Evolutionary conservation across 2,888 invertebrate genomes (phyloP).

Genomic region (Esperia sulphurella): DNA sequence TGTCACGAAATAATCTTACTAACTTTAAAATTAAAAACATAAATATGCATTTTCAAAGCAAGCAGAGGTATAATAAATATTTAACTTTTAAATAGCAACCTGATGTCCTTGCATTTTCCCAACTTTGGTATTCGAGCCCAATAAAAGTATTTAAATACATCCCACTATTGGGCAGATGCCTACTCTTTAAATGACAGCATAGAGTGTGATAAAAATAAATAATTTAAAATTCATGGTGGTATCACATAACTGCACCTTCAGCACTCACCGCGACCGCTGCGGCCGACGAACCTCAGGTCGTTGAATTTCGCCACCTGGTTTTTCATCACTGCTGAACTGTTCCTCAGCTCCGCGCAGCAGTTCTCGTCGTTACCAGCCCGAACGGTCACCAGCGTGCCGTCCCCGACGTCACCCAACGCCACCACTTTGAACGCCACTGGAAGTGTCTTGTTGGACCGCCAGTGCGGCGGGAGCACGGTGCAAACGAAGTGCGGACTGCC

Average conservation of each 20-base stretch:
- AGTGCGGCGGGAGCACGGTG: slow-evolving; percentile 96
- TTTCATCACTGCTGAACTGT: slow-evolving; percentile 97
- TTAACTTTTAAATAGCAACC: too few relatives aligned
- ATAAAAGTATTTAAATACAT: too few relatives aligned
- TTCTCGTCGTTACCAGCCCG: slow-evolving; percentile 99
- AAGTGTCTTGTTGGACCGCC: slow-evolving; percentile 98
- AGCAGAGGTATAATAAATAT: too few relatives aligned
- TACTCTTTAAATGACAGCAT: background rate
- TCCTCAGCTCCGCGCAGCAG: slow-evolving; percentile 96
- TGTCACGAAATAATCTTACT: background rate
- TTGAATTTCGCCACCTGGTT: slow-evolving; percentile 99
- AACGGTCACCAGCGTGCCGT: slow-evolving; percentile 97
- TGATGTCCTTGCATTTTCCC: too few relatives aligned
- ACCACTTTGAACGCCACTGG: slow-evolving; percentile 98
- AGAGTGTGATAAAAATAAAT: slow-evolving; percentile 7
- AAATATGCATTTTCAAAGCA: too few relatives aligned
- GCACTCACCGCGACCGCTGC: slow-evolving; percentile 97
- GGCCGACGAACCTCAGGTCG: slow-evolving; percentile 98
- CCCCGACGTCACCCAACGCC: slow-evolving; percentile 94
- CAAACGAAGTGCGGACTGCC: slow-evolving; percentile 97
- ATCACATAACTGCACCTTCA: slow-evolving; percentile 69
- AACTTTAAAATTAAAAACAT: too few relatives aligned
- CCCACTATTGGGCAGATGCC: background rate
- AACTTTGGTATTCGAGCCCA: too few relatives aligned
- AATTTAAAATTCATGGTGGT: slow-evolving; percentile 29